Evolutionary conservation across 1,140 invertebrate species (phyloP).

Genomic region (Bombus pascuorum): DNA sequence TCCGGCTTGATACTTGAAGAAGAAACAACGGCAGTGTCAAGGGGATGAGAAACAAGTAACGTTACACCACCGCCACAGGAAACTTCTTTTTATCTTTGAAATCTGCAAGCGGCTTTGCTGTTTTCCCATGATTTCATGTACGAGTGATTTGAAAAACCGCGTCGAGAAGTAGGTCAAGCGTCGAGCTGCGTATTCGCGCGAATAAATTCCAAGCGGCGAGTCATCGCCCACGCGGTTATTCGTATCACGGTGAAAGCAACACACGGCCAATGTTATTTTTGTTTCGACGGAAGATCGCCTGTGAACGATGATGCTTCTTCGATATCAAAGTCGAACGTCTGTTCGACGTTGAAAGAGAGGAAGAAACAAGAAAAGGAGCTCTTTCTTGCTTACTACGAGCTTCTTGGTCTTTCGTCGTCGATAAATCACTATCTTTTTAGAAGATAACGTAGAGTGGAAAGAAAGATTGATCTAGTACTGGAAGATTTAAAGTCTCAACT

Average conservation of each 20-base stretch:
- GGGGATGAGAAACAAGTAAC: background rate
- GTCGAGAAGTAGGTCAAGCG: constrained; percentile 4
- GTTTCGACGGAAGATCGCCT: background rate
- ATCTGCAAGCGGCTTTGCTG: background rate
- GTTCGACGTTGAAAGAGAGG: background rate
- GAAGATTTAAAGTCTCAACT: background rate
- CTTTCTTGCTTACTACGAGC: background rate
- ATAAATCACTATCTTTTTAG: constrained; percentile 11
- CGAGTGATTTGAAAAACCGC: constrained; percentile 13
- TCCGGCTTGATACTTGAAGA: background rate
- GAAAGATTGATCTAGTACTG: constrained; percentile 6
- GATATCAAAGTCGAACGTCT: background rate
- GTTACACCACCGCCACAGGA: no score
- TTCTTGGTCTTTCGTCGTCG: background rate
- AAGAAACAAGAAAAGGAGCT: background rate
- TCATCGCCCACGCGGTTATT: constrained; percentile 27
- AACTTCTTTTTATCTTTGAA: constrained; percentile 12
- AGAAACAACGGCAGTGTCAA: no score
- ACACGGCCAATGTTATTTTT: constrained; percentile 17
- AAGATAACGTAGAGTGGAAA: background rate
- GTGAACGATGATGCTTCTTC: background rate
- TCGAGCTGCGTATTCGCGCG: background rate
- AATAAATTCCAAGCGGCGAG: constrained; percentile 17
- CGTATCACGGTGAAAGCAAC: constrained; percentile 31
- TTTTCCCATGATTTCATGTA: background rate